phyloP scores from a whole-genome alignment of 2,888 invertebrate species.

The Tortricodes alternella region DNA sequence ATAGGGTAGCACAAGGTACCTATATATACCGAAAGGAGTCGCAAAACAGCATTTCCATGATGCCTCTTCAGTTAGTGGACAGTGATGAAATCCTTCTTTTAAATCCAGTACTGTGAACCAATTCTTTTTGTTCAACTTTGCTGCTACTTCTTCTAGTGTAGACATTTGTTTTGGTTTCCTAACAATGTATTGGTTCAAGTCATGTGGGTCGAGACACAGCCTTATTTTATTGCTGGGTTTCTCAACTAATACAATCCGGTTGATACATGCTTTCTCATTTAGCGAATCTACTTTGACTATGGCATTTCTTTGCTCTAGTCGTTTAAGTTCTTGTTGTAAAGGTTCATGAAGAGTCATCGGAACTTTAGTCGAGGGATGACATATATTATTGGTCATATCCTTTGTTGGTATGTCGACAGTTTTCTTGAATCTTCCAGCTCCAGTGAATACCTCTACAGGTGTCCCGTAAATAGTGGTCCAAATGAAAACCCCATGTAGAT shows the following conservation, averaged over 20 bases:
- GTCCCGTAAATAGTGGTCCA: too few species aligned
- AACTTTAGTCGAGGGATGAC: background rate
- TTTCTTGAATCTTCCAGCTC: background rate
- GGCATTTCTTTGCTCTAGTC: background rate
- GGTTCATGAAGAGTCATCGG: background rate
- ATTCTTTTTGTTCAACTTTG: background rate
- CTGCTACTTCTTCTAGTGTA: too few species aligned
- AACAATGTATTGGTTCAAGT: background rate
- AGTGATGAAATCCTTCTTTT: background rate
- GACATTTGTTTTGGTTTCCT: too few species aligned
- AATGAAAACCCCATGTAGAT: too few species aligned
- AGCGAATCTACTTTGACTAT: background rate
- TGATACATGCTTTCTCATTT: background rate
- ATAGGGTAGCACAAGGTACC: constrained; percentile 15
- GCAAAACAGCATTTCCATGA: constrained; percentile 34
- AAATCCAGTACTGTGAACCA: background rate
- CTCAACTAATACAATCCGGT: background rate
- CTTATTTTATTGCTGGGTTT: background rate
- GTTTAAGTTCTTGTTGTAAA: background rate
- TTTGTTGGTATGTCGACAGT: background rate
- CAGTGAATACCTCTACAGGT: background rate
- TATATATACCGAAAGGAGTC: background rate
- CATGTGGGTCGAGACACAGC: background rate
- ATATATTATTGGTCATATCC: background rate
- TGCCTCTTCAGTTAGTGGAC: constrained; percentile 9